These are phyloP conservation scores for Gymnoscelis rufifasciata DNA, from an alignment of 2,888 invertebrate genomes.

Conservation along the genomic window DNA sequence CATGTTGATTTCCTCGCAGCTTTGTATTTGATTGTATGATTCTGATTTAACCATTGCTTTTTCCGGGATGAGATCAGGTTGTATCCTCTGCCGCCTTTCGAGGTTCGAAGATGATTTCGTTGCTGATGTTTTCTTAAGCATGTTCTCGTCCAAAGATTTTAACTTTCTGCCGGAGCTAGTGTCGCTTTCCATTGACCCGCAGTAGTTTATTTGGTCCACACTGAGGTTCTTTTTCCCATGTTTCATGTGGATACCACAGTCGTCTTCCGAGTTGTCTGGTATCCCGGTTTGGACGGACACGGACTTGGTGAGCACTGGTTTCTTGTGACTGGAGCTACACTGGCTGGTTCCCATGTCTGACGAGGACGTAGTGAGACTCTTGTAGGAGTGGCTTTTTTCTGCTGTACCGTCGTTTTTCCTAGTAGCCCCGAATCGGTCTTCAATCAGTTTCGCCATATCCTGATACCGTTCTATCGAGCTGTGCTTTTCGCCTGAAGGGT, in stretches of 20 bases:
- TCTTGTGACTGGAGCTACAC: conserved; percentile 71
- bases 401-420: conserved; percentile 68
- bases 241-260: conserved; percentile 67
- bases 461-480: conserved; percentile 85
- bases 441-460: conserved; percentile 84
- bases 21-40: conserved; percentile 75
- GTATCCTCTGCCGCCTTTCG: conserved; percentile 73
- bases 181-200: conserved; percentile 74
- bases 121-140: conserved; percentile 69
- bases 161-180: conserved; percentile 71
- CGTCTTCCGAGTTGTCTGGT: conserved; percentile 67
- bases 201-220: conserved; percentile 75
- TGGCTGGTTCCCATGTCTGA: conserved; percentile 76
- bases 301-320: conserved; percentile 71
- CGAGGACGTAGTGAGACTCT: conserved; percentile 74
- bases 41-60: conserved; percentile 71
- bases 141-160: conserved; percentile 71
- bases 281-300: conserved; percentile 76
- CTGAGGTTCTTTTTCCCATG: conserved; percentile 72
- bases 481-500: conserved; percentile 81
- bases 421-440: conserved; percentile 81
- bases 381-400: conserved; percentile 74
- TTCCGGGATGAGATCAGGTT: conserved; percentile 74
- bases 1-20: conserved; percentile 77
- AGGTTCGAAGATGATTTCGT: conserved; percentile 69